Conservation (phyloP, 2,888 invertebrate species). For the Odontomyia ornata region DNA sequence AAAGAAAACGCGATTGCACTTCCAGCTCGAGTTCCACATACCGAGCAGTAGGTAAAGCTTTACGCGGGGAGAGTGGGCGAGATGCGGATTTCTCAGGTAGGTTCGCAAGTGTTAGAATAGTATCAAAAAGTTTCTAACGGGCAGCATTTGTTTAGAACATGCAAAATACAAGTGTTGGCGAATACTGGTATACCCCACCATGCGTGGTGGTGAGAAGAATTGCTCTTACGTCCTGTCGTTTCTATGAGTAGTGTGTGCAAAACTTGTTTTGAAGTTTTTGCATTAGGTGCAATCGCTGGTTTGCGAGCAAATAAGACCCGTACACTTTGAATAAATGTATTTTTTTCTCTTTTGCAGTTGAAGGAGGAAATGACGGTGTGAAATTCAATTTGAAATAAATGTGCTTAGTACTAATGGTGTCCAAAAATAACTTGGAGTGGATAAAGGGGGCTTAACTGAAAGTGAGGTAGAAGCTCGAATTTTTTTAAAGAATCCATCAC, state of each 20-base stretch:
- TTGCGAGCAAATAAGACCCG: background rate
- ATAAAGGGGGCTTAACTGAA: too few relatives aligned
- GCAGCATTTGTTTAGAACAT: background rate
- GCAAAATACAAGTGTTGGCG: background rate
- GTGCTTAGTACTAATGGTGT: too few relatives aligned
- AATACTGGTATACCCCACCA: background rate
- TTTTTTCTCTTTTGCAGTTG: too few relatives aligned
- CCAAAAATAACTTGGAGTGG: too few relatives aligned
- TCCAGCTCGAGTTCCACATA: background rate
- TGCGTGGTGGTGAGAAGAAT: background rate
- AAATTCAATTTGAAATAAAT: too few relatives aligned
- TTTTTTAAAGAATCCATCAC: too few relatives aligned
- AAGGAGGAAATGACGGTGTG: too few relatives aligned
- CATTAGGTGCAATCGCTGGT: conserved; percentile 19
- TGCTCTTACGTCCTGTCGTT: background rate
- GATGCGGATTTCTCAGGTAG: background rate
- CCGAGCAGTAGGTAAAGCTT: background rate
- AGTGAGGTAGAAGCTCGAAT: too few relatives aligned
- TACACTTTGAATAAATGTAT: too few relatives aligned
- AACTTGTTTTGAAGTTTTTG: conserved; percentile 43
- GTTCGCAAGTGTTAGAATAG: conserved; percentile 3
- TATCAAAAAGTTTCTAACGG: background rate
- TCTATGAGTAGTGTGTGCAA: background rate
- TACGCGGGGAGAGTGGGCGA: background rate
- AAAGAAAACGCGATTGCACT: conserved; percentile 15